A percentile compares a stretch with the other conserved stretches of the same genome.
Evolutionary conservation across 2,888 invertebrate species (phyloP).

Genomic region (Idaea dimidiata): DNA sequence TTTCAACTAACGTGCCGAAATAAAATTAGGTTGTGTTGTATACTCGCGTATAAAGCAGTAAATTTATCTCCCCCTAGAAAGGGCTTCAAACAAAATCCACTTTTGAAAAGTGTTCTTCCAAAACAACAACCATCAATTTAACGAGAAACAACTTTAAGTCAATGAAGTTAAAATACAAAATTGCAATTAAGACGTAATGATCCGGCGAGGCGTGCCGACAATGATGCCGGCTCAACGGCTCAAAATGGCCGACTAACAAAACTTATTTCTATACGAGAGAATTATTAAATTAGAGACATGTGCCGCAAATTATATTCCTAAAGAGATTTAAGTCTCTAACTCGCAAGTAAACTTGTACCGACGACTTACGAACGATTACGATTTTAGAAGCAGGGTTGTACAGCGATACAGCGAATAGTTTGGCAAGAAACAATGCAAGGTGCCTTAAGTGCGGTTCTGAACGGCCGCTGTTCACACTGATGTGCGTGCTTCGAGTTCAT

Average conservation of each 20-base stretch:
- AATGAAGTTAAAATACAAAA: background rate
- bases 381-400: constrained; percentile 8
- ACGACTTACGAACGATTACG: constrained; percentile 25
- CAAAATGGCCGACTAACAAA: constrained; percentile 9
- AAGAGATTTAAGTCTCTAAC: constrained; percentile 27
- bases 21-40: background rate
- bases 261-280: constrained; percentile 19
- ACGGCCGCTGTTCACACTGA: background rate
- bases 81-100: background rate
- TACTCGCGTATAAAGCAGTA: background rate
- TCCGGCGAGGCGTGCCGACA: background rate
- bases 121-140: background rate
- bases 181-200: constrained; percentile 2
- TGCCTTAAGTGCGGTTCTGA: background rate
- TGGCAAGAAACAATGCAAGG: background rate
- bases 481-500: background rate
- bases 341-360: constrained; percentile 24
- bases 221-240: background rate
- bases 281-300: constrained; percentile 27
- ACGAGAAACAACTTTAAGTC: constrained; percentile 4
- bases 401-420: background rate
- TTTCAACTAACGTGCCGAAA: background rate
- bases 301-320: constrained; percentile 31
- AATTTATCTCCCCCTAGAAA: background rate
- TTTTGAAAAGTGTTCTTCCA: constrained; percentile 3